Evolutionary conservation across 2,797 vertebrate genomes (phyloP).

Genomic region (Myripristis jacobus): DNA sequence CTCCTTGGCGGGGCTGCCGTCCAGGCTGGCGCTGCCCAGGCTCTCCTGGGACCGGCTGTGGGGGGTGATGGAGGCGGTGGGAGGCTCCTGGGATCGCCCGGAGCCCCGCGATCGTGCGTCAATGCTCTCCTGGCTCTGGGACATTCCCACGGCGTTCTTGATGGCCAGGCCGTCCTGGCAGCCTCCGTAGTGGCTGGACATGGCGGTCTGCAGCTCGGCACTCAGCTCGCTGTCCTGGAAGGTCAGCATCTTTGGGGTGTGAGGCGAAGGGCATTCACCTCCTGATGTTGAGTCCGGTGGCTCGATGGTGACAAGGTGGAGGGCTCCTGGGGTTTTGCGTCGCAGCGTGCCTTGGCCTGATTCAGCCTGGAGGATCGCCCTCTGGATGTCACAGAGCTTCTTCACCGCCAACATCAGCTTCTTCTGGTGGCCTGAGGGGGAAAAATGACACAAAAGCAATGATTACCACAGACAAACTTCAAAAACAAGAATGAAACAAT

Average conservation of each 20-base stretch:
- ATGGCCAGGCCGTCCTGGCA: constrained; percentile 84
- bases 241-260: constrained; percentile 84
- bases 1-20: constrained; percentile 83
- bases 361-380: constrained; percentile 79
- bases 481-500: too few species aligned
- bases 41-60: constrained; percentile 85
- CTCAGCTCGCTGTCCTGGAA: constrained; percentile 96
- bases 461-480: neutral
- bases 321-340: constrained; percentile 66
- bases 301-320: constrained; percentile 81
- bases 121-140: constrained; percentile 90
- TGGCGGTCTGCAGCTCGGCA: constrained; percentile 91
- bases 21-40: constrained; percentile 74
- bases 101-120: constrained; percentile 90
- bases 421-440: constrained; percentile 92
- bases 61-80: constrained; percentile 72
- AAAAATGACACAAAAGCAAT: neutral
- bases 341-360: constrained; percentile 73
- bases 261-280: constrained; percentile 72
- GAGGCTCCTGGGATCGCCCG: constrained; percentile 90
- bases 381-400: constrained; percentile 88
- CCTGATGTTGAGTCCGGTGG: constrained; percentile 43
- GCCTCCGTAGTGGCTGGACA: constrained; percentile 83
- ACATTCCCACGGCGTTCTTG: constrained; percentile 73
- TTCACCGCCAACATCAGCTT: constrained; percentile 96